Conservation (phyloP, 2,888 invertebrate species). For the Holacanthella duospinosa region DNA sequence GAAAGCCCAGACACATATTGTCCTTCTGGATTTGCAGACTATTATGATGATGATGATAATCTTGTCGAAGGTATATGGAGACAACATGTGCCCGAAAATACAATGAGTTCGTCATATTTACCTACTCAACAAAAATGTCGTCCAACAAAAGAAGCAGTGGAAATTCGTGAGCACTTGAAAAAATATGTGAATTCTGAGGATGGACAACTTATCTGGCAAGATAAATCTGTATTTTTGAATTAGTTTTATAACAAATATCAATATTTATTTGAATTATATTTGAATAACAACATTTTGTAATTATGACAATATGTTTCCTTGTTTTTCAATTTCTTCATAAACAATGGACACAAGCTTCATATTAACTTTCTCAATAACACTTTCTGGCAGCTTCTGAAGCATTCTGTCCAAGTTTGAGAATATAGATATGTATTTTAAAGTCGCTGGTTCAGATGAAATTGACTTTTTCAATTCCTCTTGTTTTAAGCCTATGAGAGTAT, state of each 20-base stretch:
- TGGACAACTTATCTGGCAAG: constrained; percentile 12
- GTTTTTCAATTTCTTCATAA: constrained; percentile 7
- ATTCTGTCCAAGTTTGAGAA: constrained; percentile 16
- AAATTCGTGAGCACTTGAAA: constrained; percentile 5
- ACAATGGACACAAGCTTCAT: constrained; percentile 7
- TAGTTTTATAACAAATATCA: too few relatives aligned
- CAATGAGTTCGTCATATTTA: neutral
- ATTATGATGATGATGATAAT: neutral
- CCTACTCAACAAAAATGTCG: neutral
- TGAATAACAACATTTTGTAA: neutral
- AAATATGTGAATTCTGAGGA: constrained; percentile 6
- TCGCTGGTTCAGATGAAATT: neutral
- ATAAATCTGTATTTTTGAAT: neutral
- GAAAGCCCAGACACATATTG: constrained; percentile 2
- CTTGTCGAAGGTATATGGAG: neutral
- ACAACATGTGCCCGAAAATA: neutral
- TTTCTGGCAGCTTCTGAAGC: constrained; percentile 11
- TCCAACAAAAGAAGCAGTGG: constrained; percentile 2
- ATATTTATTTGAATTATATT: neutral
- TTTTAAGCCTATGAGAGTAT: neutral
- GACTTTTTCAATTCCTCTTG: neutral
- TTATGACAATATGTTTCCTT: neutral
- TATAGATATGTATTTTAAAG: constrained; percentile 7
- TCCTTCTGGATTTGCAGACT: constrained; percentile 15
- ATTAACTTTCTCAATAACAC: constrained; percentile 14